Evolutionary conservation across 2,888 invertebrate species (phyloP), one percentile per base, ranked within the genome.

Genomic region (Athripsodes cinereus): DNA sequence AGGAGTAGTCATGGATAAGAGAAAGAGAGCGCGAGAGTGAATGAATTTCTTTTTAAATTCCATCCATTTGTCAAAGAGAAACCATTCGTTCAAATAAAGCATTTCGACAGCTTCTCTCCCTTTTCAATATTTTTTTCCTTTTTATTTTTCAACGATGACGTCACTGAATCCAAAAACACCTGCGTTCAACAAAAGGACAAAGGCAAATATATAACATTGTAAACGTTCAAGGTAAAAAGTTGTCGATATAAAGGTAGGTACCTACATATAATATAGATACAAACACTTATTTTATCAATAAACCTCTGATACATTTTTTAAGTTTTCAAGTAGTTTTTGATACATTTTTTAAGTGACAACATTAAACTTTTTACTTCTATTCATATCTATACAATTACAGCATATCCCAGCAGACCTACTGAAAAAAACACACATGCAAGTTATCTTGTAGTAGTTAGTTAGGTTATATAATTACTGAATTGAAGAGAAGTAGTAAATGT

Each of bases 11-110:
- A 11, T 31, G 31, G 11, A 11, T 6, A 31, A 31, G 31, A 11
- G 31, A 31, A 31, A 40, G 16, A 40, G 26, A 40, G 13, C 16
- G 40, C 2, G 16, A 16, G 40, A 40, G 16, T 40, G 40, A 16
- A 40, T 40, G 40, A 40, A 40, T 40, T 40, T 40, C 40, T 35
- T 57, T 44, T 35, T 55, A 52, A 53, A 57, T 47, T 52, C 31
- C 51, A 55, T 47, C 60, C 53, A 60, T 60, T 60, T 60, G 55
- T 60, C 60, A 60, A 35, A 31, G 52, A 5, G 26, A 60, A 40
- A 60, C 57, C 51, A 31, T 44, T 57, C 59, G 22, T n/a, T 57
- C 54, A 60, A 57, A 60, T 60, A 57, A 54, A 60, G 50, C 55
- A 20, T 49, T 50, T 55, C 35, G 55, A 55, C 55, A 53, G 22